A percentile compares a stretch with the other conserved stretches of the same genome.
Evolutionary conservation across 1,140 invertebrate species (phyloP).

Genomic region (Trialeurodes vaporariorum): DNA sequence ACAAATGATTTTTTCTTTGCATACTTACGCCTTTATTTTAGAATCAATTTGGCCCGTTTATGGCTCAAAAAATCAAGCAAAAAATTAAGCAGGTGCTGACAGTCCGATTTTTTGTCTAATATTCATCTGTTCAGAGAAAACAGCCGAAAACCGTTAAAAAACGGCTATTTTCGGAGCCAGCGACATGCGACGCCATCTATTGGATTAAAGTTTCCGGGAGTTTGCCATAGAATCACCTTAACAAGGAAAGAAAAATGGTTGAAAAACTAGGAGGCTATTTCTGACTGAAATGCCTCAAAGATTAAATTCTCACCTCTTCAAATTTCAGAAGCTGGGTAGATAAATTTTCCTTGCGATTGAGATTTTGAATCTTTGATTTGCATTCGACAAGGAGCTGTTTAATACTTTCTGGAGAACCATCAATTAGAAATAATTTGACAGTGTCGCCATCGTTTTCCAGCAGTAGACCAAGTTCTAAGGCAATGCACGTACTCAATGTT

Average conservation of each 20-base stretch:
- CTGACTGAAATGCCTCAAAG: too few species aligned
- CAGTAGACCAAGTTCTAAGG: constrained; percentile 17
- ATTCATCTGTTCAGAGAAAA: too few species aligned
- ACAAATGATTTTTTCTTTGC: too few species aligned
- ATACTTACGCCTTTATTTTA: too few species aligned
- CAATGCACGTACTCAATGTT: constrained; percentile 20
- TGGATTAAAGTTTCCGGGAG: background rate
- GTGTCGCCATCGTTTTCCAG: constrained; percentile 18
- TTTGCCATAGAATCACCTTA: too few species aligned
- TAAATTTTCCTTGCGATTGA: background rate
- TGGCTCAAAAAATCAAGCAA: too few species aligned
- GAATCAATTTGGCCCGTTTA: too few species aligned
- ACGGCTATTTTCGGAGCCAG: too few species aligned
- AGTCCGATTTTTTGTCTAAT: too few species aligned
- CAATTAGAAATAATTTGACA: constrained; percentile 15
- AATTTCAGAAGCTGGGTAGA: background rate
- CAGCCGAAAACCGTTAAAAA: background rate
- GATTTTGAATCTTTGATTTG: background rate
- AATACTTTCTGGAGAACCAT: constrained; percentile 14
- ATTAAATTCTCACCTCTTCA: background rate
- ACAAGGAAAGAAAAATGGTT: too few species aligned
- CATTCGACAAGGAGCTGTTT: constrained; percentile 2
- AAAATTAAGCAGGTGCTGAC: too few species aligned
- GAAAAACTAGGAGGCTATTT: background rate
- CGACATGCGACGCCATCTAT: too few species aligned